Evolutionary conservation across 2,113 vertebrate species (phyloP).

Genomic region (Cebus imitator): DNA sequence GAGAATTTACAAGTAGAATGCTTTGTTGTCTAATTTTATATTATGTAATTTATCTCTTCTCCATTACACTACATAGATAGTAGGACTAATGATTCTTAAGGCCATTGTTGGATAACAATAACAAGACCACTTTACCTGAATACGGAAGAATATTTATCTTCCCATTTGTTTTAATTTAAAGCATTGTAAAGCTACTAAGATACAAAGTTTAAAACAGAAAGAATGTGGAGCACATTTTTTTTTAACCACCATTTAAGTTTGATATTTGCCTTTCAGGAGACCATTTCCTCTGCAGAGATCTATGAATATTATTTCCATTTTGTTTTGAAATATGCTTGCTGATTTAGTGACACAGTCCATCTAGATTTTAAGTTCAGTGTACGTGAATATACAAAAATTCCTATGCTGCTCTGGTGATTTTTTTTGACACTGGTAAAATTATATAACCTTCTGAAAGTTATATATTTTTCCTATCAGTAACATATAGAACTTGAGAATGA

Average conservation of each 20-base stretch:
- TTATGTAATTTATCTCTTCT: neutral
- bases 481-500: neutral
- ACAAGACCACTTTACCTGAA: neutral
- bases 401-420: neutral
- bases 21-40: neutral
- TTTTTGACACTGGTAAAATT: neutral
- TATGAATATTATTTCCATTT: slow-evolving; percentile 14
- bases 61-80: neutral
- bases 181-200: neutral
- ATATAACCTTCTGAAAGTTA: neutral
- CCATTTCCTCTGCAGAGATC: neutral
- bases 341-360: neutral
- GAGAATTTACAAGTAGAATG: neutral
- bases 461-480: neutral
- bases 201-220: neutral
- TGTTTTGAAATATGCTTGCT: neutral
- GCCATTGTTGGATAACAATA: neutral
- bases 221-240: neutral
- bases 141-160: slow-evolving; percentile 4
- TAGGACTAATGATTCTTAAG: neutral
- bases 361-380: slow-evolving; percentile 23
- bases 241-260: neutral
- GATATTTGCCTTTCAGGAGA: neutral
- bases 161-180: slow-evolving; percentile 34
- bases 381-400: neutral